Base-by-base conservation (phyloP, 2,113 vertebrate species). In the Myotis yumanensis region DNA sequence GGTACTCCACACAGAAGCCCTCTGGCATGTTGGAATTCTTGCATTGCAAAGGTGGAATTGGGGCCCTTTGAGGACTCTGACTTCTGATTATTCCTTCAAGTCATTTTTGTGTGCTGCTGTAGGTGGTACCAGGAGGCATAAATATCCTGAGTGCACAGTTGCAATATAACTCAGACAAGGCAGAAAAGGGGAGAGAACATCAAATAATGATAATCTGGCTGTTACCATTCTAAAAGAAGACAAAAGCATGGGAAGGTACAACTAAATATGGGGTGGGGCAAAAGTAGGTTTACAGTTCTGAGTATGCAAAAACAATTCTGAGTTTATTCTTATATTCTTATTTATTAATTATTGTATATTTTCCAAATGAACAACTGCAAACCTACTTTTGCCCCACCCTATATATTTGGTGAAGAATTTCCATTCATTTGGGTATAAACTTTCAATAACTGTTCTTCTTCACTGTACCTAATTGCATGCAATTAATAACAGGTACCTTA, bases 401-500 rank as follows among this genome's bases (percentile, higher is more conserved):
- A 57, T 57, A 57, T 57, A 57, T 79, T 84, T 91, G 30, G 77
- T 83, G 23, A 51, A 8, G 30, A 76, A 9, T 94, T 64, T 54
- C 9, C 40, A 59, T 57, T 90, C 5, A 35, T n/a, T 82, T 90
- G n/a, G 25, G 9, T n/a, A 5, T 73, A 81, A n/a, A 1, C 37
- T 93, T 75, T n/a, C 28, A 69, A 15, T 90, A 51, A 81, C 25
- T 81, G 22, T 69, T 81, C 11, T 69, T 81, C 11, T 64, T 72
- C 11, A 64, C 28, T 54, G 43, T 22, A 64, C 40, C 59, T 81
- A 46, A 82, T 28, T 64, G 14, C 64, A 73, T 76, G 15, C 66
- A 89, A 8, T 92, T 92, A 73, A 85, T 75, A 91, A 43, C 17
- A 62, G 68, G 3, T 89, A 51, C 5, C 12, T 80, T 95, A 90